Conservation (phyloP, 1,140 invertebrate species). For the Vanessa atalanta region DNA sequence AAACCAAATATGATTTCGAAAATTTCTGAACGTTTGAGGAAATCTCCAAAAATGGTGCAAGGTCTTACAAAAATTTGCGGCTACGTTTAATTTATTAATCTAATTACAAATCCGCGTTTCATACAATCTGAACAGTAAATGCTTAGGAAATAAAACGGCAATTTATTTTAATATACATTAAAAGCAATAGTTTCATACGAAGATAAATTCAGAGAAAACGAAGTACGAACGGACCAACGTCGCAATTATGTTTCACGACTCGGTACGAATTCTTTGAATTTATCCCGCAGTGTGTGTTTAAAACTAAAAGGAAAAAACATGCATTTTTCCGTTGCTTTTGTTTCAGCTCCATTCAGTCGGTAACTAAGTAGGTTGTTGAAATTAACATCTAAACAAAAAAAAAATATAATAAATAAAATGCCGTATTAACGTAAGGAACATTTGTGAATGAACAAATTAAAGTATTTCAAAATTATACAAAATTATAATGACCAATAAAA, state of each 20-base stretch:
- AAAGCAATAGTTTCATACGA: not conserved
- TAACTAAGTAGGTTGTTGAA: constrained; percentile 19
- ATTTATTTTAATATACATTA: constrained; percentile 6
- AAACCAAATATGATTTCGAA: too few relatives aligned
- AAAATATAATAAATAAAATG: constrained; percentile 13
- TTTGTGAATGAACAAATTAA: not conserved
- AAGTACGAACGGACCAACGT: not conserved
- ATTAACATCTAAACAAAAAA: constrained; percentile 19
- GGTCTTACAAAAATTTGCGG: not conserved
- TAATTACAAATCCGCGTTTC: not conserved
- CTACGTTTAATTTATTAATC: constrained; percentile 4
- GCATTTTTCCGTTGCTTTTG: not conserved
- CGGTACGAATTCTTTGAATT: not conserved
- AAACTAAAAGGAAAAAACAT: not conserved
- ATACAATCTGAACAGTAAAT: constrained; percentile 20
- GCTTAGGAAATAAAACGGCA: constrained; percentile 11
- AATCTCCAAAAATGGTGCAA: not conserved
- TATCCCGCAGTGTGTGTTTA: not conserved
- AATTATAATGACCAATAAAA: not conserved
- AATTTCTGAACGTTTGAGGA: constrained; percentile 16
- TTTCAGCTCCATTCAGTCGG: constrained; percentile 15
- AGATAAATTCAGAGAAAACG: not conserved
- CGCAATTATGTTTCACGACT: not conserved
- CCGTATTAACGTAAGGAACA: constrained; percentile 14
- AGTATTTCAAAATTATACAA: not conserved